Evolutionary conservation across 2,888 invertebrate genomes (phyloP), one percentile per base, ranked within the genome.

Genomic region (Pristionchus entomophagus): DNA sequence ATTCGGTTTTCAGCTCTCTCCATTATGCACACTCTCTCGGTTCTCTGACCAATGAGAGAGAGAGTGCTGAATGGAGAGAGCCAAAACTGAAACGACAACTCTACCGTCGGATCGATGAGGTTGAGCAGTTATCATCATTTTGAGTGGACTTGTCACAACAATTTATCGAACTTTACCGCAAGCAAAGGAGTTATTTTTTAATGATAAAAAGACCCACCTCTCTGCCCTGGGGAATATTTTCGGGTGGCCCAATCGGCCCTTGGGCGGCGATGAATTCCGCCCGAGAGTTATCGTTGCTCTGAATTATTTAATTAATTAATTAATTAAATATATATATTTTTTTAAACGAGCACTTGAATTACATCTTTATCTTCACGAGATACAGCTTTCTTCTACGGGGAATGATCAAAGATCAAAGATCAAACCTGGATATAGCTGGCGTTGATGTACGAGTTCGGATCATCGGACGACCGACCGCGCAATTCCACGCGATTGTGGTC

Each of bases 381-480:
- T n/a, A n/a, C n/a, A n/a, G n/a, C n/a, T n/a, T n/a, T n/a, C n/a
- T n/a, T n/a, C n/a, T n/a, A n/a, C n/a, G n/a, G n/a, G n/a, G n/a
- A n/a, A n/a, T n/a, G n/a, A n/a, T 1, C 22, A 56, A 81, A 77
- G 26, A 77, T 45, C 73, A 49, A 78, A 49, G 49, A 56, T 41
- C 35, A 38, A 41, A 84, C 84, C 73, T 51, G 29, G 29, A 84
- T 84, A 29, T 73, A 84, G 35, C 51, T 53, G 32, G 84, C 84
- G 53, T 84, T 84, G 73, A 84, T 84, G 84, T 84, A 84, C 4
- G 69, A 32, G n/a, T 73, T n/a, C n/a, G n/a, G n/a, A n/a, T n/a
- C 69, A 4, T 51, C 35, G 17, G 32, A 22, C 26, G 49, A 17
- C 35, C 69, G 49, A 14, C n/a, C 32, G n/a, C 19, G 73, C 10